Percentiles rank a stretch among this genome's conserved stretches.
Conservation (phyloP, 2,797 vertebrate species). For the Semaprochilodus insignis region DNA sequence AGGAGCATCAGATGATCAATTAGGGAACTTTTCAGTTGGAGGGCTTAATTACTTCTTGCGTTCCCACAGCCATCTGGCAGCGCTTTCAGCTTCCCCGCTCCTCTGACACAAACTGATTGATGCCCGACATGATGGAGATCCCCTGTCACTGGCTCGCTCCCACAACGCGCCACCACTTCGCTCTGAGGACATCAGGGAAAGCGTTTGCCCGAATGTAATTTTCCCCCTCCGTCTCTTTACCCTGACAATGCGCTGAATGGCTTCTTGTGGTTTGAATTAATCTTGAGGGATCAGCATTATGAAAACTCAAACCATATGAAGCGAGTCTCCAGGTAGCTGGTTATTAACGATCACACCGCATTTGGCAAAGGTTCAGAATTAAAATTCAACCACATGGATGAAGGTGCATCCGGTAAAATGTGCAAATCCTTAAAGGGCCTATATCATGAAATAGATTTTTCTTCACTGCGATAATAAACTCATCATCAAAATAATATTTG, state of each 20-base stretch:
- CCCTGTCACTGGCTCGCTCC: slow-evolving; percentile 39
- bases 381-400: background rate
- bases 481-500: too few relatives aligned
- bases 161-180: slow-evolving; percentile 40
- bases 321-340: background rate
- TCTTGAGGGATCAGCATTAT: slow-evolving; percentile 6
- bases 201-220: slow-evolving; percentile 22
- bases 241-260: background rate
- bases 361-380: background rate
- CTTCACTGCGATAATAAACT: too few relatives aligned
- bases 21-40: slow-evolving; percentile 62
- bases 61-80: slow-evolving; percentile 57
- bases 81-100: slow-evolving; percentile 48
- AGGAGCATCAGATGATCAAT: slow-evolving; percentile 59
- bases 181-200: slow-evolving; percentile 35
- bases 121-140: slow-evolving; percentile 53
- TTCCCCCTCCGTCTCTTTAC: slow-evolving; percentile 22
- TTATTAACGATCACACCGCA: background rate
- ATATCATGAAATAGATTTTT: background rate
- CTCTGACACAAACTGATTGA: slow-evolving; percentile 55
- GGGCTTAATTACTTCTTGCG: slow-evolving; percentile 64
- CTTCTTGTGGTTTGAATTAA: slow-evolving; percentile 31
- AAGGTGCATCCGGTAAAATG: background rate
- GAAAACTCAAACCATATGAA: background rate
- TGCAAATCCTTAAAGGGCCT: background rate